Conservation (phyloP, 2,113 vertebrate genomes). For the Hippocampus zosterae region DNA sequence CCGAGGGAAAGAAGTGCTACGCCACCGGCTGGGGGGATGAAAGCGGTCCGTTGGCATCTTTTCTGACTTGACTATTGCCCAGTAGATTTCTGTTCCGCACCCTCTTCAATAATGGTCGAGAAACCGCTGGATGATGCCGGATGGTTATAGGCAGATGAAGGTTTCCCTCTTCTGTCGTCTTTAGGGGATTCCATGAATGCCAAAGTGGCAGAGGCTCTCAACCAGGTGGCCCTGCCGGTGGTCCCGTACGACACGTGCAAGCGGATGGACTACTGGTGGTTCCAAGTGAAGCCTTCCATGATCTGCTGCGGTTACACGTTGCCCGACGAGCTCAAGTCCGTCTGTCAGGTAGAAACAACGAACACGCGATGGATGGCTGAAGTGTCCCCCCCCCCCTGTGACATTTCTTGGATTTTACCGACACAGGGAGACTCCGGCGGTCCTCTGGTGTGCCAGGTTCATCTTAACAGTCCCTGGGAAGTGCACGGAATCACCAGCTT, state of each 20-base stretch:
- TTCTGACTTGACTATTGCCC: too few species aligned
- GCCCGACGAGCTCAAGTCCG: constrained; percentile 74
- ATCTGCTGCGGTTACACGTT: constrained; percentile 73
- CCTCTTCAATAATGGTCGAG: too few species aligned
- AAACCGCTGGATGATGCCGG: too few species aligned
- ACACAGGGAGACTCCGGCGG: constrained; percentile 76
- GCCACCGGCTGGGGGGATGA: constrained; percentile 77
- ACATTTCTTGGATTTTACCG: constrained; percentile 2
- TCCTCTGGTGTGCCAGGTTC: constrained; percentile 72
- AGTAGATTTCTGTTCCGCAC: too few species aligned
- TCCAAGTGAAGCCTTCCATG: constrained; percentile 76
- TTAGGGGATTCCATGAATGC: constrained; percentile 65
- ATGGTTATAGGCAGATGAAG: neutral
- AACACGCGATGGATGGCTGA: neutral
- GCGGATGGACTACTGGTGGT: constrained; percentile 77
- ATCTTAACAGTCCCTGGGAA: constrained; percentile 53
- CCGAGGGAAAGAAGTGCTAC: constrained; percentile 66
- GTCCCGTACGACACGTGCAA: constrained; percentile 70
- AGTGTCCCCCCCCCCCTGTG: neutral
- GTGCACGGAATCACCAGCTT: constrained; percentile 77
- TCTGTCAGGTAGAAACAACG: constrained; percentile 64
- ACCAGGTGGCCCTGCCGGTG: constrained; percentile 74
- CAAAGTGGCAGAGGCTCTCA: constrained; percentile 65
- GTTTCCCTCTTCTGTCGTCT: constrained; percentile 1
- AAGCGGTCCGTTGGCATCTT: constrained; percentile 42